Percentiles rank a stretch among this genome's conserved stretches.
Conservation (phyloP, 2,797 vertebrate genomes). For the Momotus momota region DNA sequence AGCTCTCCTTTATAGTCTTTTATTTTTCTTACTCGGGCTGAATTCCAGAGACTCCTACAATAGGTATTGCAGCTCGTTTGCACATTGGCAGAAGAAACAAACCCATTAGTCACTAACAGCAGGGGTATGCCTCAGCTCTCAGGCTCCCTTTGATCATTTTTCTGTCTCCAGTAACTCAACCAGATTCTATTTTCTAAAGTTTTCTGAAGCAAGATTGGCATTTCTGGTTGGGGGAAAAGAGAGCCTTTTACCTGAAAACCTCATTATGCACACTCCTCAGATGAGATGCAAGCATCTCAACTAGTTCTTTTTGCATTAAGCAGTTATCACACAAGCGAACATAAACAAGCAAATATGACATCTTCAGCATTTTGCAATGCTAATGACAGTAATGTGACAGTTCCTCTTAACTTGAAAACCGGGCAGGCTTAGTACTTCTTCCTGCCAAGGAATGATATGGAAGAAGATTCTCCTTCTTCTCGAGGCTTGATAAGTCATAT, state of each 20-base stretch:
- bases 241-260: constrained; percentile 15
- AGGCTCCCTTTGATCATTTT: constrained; percentile 49
- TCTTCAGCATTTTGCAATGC: constrained; percentile 10
- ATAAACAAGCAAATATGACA: neutral
- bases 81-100: constrained; percentile 42
- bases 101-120: constrained; percentile 62
- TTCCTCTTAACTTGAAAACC: neutral
- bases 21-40: constrained; percentile 14
- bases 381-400: neutral
- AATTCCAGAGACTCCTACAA: constrained; percentile 11
- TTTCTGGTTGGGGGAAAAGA: neutral
- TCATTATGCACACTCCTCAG: neutral
- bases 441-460: neutral
- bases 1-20: constrained; percentile 42
- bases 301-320: neutral
- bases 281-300: neutral
- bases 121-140: constrained; percentile 39
- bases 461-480: constrained; percentile 7
- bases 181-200: constrained; percentile 5
- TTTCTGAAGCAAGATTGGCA: constrained; percentile 37
- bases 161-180: constrained; percentile 31
- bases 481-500: neutral
- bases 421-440: neutral
- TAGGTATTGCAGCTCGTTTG: constrained; percentile 34
- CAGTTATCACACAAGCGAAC: neutral